These are phyloP conservation scores for Grallaria varia DNA, from an alignment of 2,113 vertebrate genomes.

Conservation along the genomic window DNA sequence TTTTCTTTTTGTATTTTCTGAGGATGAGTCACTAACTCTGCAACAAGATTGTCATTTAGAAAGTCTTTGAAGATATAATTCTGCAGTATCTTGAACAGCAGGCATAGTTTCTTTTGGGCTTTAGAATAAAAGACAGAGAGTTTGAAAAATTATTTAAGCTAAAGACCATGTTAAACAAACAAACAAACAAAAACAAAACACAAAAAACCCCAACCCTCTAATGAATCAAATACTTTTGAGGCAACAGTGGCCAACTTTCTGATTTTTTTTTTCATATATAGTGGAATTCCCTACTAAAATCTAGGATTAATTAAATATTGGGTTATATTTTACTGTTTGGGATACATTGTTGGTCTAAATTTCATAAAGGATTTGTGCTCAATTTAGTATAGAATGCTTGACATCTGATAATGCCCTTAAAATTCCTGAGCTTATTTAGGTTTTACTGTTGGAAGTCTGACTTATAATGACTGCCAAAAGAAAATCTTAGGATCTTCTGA, in stretches of 20 bases:
- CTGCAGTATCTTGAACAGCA: neutral
- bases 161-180: neutral
- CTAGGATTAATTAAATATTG: neutral
- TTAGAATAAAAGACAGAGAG: neutral
- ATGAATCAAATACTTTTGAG: neutral
- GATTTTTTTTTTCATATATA: neutral
- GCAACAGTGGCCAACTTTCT: neutral
- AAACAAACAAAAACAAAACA: neutral
- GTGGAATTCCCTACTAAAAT: neutral
- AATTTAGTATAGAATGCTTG: neutral
- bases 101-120: neutral
- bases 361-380: neutral
- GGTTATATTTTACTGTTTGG: neutral
- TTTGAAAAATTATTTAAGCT: neutral
- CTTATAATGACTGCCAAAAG: slow-evolving; percentile 5
- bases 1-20: neutral
- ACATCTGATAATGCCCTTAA: slow-evolving; percentile 14
- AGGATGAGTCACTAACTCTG: neutral
- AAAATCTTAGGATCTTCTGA: slow-evolving; percentile 16
- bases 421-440: slow-evolving; percentile 31
- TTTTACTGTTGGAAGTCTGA: slow-evolving; percentile 14
- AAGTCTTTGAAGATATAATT: neutral
- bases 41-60: neutral
- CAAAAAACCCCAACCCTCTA: neutral
- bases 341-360: neutral